These are phyloP conservation scores for Stictocephala bisonia DNA, from an alignment of 2,888 invertebrate genomes.

Conservation along the genomic window DNA sequence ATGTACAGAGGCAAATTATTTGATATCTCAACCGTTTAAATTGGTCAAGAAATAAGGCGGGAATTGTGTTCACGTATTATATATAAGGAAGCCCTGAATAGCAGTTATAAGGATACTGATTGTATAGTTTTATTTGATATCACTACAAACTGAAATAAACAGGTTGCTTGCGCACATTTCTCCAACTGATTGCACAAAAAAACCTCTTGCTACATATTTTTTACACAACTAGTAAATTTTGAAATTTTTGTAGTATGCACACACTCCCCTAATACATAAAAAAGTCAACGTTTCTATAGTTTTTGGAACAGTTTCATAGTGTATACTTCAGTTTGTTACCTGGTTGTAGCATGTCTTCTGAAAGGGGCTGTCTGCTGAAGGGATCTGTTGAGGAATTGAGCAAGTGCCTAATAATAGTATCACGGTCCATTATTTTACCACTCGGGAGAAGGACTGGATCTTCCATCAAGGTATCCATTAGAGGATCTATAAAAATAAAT, in stretches of 20 bases:
- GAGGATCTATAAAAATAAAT: conserved; percentile 75
- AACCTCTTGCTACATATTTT: too few species aligned
- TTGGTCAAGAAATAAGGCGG: too few species aligned
- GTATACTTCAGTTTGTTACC: conserved; percentile 72
- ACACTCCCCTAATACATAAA: not conserved
- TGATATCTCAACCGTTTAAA: too few species aligned
- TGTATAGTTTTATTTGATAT: too few species aligned
- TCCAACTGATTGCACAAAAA: too few species aligned
- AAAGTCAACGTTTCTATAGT: not conserved
- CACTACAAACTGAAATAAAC: too few species aligned
- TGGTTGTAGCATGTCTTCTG: conserved; percentile 92
- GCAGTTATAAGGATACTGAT: too few species aligned
- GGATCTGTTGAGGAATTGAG: conserved; percentile 98
- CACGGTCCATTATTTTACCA: conserved; percentile 92
- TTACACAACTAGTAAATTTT: too few species aligned
- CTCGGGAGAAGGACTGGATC: conserved; percentile 95
- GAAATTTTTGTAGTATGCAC: not conserved
- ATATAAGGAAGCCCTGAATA: too few species aligned
- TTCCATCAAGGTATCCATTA: conserved; percentile 97
- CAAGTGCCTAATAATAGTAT: conserved; percentile 92
- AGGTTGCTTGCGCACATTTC: too few species aligned
- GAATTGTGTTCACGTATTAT: too few species aligned
- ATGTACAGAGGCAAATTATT: too few species aligned
- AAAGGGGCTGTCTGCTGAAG: conserved; percentile 95
- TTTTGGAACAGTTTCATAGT: not conserved